Base-by-base conservation (phyloP, 2,888 invertebrate species). In the Drosophila testacea region DNA sequence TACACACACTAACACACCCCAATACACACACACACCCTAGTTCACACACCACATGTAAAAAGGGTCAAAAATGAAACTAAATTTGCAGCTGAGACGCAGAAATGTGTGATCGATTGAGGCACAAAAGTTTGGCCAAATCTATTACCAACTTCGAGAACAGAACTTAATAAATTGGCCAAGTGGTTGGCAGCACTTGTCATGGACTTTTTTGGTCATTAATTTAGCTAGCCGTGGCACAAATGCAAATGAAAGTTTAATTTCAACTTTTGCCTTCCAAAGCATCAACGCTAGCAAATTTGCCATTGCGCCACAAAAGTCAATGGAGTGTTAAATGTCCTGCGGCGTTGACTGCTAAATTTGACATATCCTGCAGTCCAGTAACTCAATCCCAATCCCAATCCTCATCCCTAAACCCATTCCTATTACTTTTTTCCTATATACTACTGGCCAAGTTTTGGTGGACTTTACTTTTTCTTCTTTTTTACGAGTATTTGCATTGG, bases 241-340 rank as follows among this genome's bases (percentile, higher is more conserved):
- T 88, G 86, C 88, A 88, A 83, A 85, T 81, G 73, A 81, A 78
- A 73, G 47, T 69, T 73, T 13, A 67, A 44, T 60, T 54, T 50
- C 39, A 57, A 44, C 36, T 52, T 60, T 50, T 32, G 36, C 28
- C 46, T 46, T 7, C 10, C 9, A 16, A 28, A 6, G 6, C 32
- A 11, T n/a, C 6, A 16, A n/a, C 4, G 9, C 28, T 11, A 5
- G 42, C 42, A 55, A 55, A 42, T 55, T 55, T 55, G 47, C 38
- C 36, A 28, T 11, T 36, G 34, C 34, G 46, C 64, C 61, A 51
- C 71, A 83, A 77, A 77, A 85, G 78, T 78, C 85, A 84, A 87
- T 89, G 77, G 74, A 74, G 80, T 84, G 80, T 86, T 88, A 70
- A 88, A 81, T 83, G 71, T 81, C 79, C 87, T 75, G 89, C 73